Evolutionary conservation across 2,797 vertebrate genomes (phyloP).

Genomic region (Chloroceryle inda): DNA sequence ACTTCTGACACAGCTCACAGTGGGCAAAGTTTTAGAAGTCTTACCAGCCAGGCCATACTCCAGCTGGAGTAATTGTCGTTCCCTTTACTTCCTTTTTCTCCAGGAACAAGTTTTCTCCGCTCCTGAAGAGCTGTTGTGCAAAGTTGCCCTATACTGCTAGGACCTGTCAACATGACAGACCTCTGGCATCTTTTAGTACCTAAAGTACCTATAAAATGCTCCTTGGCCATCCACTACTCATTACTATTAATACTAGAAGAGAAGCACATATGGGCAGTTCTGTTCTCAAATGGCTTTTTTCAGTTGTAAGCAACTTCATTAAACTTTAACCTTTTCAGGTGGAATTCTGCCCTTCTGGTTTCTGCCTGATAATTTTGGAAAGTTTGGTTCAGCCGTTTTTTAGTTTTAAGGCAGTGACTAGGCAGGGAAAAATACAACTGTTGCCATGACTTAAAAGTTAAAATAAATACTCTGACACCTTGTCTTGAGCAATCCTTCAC

Average conservation of each 20-base stretch:
- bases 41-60: neutral
- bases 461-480: slow-evolving; percentile 44
- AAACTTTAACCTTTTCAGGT: neutral
- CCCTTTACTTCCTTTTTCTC: neutral
- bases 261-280: neutral
- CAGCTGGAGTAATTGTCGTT: neutral
- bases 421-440: neutral
- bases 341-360: slow-evolving; percentile 1
- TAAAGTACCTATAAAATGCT: neutral
- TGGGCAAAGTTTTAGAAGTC: neutral
- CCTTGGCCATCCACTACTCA: neutral
- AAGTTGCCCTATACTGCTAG: neutral
- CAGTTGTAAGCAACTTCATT: neutral
- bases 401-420: neutral
- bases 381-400: slow-evolving; percentile 26
- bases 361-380: neutral
- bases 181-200: neutral
- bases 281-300: neutral
- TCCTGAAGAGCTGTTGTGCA: neutral
- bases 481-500: neutral
- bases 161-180: neutral
- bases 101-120: neutral
- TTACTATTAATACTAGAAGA: neutral
- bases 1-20: neutral
- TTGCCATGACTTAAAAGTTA: neutral